Base-by-base conservation (phyloP, 1,140 invertebrate genomes). In the Antheraea pernyi region DNA sequence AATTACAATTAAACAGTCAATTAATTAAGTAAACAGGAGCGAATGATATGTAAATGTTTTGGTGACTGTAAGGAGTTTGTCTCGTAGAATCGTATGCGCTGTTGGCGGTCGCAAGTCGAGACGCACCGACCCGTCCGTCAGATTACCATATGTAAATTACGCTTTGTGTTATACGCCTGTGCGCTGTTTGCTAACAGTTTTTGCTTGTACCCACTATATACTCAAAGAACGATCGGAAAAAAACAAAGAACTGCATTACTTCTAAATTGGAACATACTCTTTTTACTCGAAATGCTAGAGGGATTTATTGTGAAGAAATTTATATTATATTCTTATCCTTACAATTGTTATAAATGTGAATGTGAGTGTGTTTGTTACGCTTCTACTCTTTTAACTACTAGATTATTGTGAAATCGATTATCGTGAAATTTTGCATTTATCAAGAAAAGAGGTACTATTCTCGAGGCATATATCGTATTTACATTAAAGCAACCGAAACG, bases 111-210 rank as follows among this genome's bases (percentile, higher is more conserved):
- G 73, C 71, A 67, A 16, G 67, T 65, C 68, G 64, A 71, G 72
- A 74, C 73, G 66, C 65, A 42, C 46, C 71, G 71, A 48, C 75
- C 67, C 72, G 72, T 75, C 72, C 74, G 67, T 73, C 69, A 62
- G 77, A 84, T 82, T 82, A 81, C 72, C 80, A 82, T 84, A 84
- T 84, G 82, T 73, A 81, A 84, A 84, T 84, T 48, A 18, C 36
- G 61, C 69, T 69, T 65, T 72, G 75, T 72, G 66, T 70, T 71
- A 70, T 78, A 74, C 75, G 72, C 70, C 67, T 69, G 69, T 67
- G 70, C 62, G 71, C 67, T 67, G 48, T 69, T 69, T 70, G 70
- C 70, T 78, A 75, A 74, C 73, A 81, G 79, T 80, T 83, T 81
- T 79, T 78, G 75, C 73, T 74, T 75, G 75, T 79, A 75, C 64